Conservation (phyloP, 2,113 vertebrate species). For the Nothoprocta perdicaria region DNA sequence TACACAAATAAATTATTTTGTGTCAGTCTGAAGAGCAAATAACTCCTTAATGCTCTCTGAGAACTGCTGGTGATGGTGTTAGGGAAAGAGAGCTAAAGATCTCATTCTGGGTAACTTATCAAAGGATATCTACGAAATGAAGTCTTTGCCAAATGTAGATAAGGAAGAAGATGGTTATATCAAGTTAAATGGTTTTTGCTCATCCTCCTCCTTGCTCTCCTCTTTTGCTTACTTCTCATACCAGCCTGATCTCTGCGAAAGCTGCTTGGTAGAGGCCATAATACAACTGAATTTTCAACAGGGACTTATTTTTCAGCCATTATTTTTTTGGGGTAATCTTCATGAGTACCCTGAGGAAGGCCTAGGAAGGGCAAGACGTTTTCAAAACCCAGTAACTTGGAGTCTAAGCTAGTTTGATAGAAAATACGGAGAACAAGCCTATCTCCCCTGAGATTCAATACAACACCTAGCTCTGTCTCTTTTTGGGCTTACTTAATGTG, state of each 20-base stretch:
- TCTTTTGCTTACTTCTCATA: neutral
- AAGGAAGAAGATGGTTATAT: neutral
- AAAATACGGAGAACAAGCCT: neutral
- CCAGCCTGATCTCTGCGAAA: neutral
- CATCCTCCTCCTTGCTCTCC: neutral
- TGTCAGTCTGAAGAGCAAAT: neutral
- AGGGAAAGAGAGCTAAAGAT: neutral
- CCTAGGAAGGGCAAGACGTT: neutral
- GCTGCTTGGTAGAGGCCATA: neutral
- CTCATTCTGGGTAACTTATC: neutral
- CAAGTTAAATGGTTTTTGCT: neutral
- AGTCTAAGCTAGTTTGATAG: neutral
- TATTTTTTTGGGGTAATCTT: neutral
- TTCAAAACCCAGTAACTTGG: neutral
- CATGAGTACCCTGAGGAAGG: neutral
- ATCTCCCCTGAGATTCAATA: neutral
- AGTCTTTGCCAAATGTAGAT: neutral
- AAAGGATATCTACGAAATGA: neutral
- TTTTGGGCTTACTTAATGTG: neutral
- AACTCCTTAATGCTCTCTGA: neutral
- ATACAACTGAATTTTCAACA: neutral
- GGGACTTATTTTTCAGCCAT: neutral
- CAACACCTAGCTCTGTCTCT: neutral
- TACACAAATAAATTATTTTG: neutral
- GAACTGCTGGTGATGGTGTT: neutral